Base-by-base conservation (phyloP, 37 sponge, comb jelly and placozoan species). In the Chondrosia reniformis region DNA sequence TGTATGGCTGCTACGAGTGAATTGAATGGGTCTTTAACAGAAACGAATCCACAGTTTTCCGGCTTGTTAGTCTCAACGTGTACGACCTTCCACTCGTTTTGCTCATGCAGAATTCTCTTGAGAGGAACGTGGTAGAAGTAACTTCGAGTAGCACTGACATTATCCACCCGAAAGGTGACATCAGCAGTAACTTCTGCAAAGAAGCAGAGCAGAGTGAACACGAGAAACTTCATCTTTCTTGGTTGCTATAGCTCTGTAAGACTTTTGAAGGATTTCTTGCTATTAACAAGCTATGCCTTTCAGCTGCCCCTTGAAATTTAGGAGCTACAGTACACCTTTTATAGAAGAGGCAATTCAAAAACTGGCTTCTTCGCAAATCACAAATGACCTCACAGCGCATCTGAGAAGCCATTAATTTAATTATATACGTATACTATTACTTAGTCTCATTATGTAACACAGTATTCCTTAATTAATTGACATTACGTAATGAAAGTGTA, bases 1-100 rank as follows among this genome's bases (percentile, higher is more conserved):
- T 69, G 72, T n/a, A 69, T 44, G 42, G 72, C 43, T 6, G 41
- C 72, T 0, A 39, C 42, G 42, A 69, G 72, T 21, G 72, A 69
- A 24, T 69, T 41, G 43, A 69, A 69, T 3, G 72, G 72, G 42
- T 69, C 72, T 13, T 59, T 30, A 21, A 42, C 72, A 2, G n/a
- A 42, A 24, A 69, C 41, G 41, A 38, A 69, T 44, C 22, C 37
- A 25, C 72, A 69, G 17, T 6, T n/a, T 25, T 69, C 72, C 15
- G 72, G 72, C 17, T 2, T 41, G 43, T 69, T 44, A 17, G 36
- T 24, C 17, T 69, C 72, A 7, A 2, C 24, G 43, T 39, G 41
- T 1, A 69, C 72, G 43, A 69, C 72, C 2, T 69, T 44, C 1
- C 24, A 19, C 36, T 40, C 43, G 21, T 34, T 40, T 19, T 44